These are phyloP conservation scores for Cyclophora albipunctata DNA, from an alignment of 2,888 invertebrate species.

Conservation along the genomic window DNA sequence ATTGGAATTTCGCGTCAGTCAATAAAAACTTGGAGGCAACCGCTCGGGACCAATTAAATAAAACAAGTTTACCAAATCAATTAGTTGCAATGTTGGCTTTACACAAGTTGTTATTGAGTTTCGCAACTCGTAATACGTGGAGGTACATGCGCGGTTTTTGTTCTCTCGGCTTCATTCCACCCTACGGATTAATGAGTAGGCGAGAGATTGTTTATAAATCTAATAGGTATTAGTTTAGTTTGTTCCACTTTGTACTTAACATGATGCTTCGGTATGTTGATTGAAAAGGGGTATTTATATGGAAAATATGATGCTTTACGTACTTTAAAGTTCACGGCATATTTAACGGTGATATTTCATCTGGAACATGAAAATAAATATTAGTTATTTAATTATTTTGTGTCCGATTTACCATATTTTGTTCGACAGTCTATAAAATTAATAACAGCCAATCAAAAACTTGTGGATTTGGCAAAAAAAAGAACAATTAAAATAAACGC, in stretches of 20 bases:
- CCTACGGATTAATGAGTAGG: constrained; percentile 12
- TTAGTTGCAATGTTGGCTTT: constrained; percentile 58
- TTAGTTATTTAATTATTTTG: too few species aligned
- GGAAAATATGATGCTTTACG: too few species aligned
- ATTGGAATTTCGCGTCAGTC: constrained; percentile 39
- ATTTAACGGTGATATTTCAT: too few species aligned
- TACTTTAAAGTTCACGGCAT: too few species aligned
- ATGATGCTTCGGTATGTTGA: too few species aligned
- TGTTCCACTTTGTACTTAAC: constrained; percentile 6
- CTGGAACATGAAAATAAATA: too few species aligned
- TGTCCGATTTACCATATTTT: too few species aligned
- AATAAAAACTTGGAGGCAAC: constrained; percentile 44
- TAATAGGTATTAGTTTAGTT: constrained; percentile 19
- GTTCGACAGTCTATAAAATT: too few species aligned
- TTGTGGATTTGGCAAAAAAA: too few species aligned
- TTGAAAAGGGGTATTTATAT: too few species aligned
- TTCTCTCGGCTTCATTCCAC: constrained; percentile 16
- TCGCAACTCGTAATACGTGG: constrained; percentile 42
- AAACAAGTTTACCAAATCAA: constrained; percentile 61
- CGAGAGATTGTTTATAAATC: constrained; percentile 15
- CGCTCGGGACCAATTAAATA: constrained; percentile 53
- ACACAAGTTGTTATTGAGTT: constrained; percentile 58
- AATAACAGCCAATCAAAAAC: too few species aligned
- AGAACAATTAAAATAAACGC: too few species aligned
- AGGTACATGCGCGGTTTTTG: constrained; percentile 19